Evolutionary conservation across 2,797 vertebrate genomes (phyloP).

Genomic region (Esox masquinongy): DNA sequence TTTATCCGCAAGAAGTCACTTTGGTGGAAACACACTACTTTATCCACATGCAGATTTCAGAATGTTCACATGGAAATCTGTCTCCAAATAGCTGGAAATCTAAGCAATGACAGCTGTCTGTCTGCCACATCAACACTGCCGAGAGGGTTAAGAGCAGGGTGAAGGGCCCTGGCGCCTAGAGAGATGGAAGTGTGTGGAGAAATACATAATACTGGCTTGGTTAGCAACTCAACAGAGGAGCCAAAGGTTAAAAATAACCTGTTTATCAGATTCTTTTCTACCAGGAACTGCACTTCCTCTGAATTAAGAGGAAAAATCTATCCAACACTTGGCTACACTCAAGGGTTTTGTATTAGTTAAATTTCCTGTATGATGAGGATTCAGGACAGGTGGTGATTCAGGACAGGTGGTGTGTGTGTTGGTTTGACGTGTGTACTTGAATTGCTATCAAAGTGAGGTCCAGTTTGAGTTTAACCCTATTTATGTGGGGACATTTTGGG

Average conservation of each 20-base stretch:
- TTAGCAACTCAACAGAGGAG: conserved; percentile 31
- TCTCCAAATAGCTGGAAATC: too few species aligned
- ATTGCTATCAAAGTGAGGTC: too few species aligned
- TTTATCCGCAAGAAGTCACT: too few species aligned
- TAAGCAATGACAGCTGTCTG: neutral
- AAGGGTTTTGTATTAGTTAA: conserved; percentile 9
- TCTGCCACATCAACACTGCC: conserved; percentile 13
- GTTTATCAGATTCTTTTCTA: conserved; percentile 56
- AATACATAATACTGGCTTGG: conserved; percentile 39
- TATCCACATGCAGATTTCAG: too few species aligned
- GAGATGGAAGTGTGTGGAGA: conserved; percentile 18
- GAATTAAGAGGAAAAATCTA: conserved; percentile 50
- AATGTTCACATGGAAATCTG: too few species aligned
- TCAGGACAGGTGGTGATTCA: neutral
- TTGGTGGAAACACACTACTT: too few species aligned
- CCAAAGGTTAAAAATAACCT: conserved; percentile 45
- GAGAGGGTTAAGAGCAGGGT: neutral
- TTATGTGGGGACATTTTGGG: too few species aligned
- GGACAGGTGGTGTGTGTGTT: conserved; percentile 4
- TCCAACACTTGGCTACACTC: conserved; percentile 45
- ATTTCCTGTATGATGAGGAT: conserved; percentile 9
- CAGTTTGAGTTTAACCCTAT: too few species aligned
- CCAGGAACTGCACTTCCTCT: conserved; percentile 42
- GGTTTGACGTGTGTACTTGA: neutral
- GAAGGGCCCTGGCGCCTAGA: neutral